A percentile compares a stretch with the other conserved stretches of the same genome.
Conservation (phyloP, 2,113 vertebrate genomes). For the Mustelus asterias region DNA sequence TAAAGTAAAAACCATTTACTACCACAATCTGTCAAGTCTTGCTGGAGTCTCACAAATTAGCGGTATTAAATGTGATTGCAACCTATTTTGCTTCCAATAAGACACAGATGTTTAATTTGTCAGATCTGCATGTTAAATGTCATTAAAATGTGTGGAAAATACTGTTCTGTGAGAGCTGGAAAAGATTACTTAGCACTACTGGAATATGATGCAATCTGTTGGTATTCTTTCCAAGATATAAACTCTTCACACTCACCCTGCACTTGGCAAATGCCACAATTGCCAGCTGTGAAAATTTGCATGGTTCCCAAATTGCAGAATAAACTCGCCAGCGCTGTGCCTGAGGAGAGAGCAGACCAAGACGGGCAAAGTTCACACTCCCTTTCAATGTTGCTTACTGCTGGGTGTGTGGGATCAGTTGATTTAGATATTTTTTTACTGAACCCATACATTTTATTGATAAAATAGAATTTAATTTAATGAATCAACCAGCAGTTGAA, state of each 20-base stretch:
- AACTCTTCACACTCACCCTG: background rate
- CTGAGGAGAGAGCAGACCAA: background rate
- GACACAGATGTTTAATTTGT: background rate
- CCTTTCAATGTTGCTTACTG: background rate
- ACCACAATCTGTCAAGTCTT: background rate
- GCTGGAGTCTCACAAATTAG: background rate
- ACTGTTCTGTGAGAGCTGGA: background rate
- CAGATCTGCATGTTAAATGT: background rate
- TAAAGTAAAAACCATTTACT: background rate
- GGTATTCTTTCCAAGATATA: background rate
- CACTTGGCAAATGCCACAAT: background rate
- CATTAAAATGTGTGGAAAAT: background rate
- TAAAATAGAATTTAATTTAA: background rate
- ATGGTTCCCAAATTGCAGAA: background rate
- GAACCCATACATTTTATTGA: background rate
- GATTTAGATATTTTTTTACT: background rate
- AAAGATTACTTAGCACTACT: background rate
- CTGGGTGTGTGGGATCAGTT: background rate
- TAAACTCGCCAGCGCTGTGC: background rate
- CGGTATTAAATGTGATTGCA: background rate
- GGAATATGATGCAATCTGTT: background rate
- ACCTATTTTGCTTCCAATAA: background rate
- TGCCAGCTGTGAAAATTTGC: background rate
- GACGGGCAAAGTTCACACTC: background rate
- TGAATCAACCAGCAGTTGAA: background rate